Base-by-base conservation (phyloP, 2,113 vertebrate species). In the Mystacornis crossleyi region DNA sequence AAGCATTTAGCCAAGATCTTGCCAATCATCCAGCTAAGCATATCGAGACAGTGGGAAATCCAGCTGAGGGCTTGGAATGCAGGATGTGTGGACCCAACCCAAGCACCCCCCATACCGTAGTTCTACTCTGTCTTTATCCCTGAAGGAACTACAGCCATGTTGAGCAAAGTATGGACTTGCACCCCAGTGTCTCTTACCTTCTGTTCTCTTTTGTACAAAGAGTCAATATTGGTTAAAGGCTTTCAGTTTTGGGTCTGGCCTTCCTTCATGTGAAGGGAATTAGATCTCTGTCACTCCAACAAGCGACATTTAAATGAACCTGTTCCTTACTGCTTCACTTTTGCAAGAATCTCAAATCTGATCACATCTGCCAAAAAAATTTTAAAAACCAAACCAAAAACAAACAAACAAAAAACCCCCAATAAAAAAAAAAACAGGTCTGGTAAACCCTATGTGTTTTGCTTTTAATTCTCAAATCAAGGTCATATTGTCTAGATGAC, bases 391-490 rank as follows among this genome's bases (percentile, higher is more conserved):
- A 18, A 54, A 54, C 10, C 12, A 53, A 33, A 57, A 57, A 61
- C 42, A n/a, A 43, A 64, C 33, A 69, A 54, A 40, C 24, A 71
- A 53, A 48, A 38, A 43, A 48, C 42, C 9, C 18, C 45, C 20
- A 47, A 19, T 12, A 57, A 57, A 57, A 23, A 36, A 70, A 88
- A 61, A 8, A 10, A 7, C 1, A 4, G 71, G 78, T 42, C 84
- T 89, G n/a, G 57, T 87, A 96, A 85, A 86, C 38, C 66, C 58
- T 67, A 58, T 38, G 23, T 58, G 51, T 45, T 93, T 93, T 93
- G 40, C 53, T 86, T 85, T 90, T 88, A 88, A 55, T 77, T 86
- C 50, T 94, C 62, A 90, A 75, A 96, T 92, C 58, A 86, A 92
- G 67, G 82, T 77, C 16, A 2, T 38, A 34, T 19, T 57, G 38